phyloP scores from a whole-genome alignment of 2,888 invertebrate genomes.

The Drosophila meridionalis region DNA sequence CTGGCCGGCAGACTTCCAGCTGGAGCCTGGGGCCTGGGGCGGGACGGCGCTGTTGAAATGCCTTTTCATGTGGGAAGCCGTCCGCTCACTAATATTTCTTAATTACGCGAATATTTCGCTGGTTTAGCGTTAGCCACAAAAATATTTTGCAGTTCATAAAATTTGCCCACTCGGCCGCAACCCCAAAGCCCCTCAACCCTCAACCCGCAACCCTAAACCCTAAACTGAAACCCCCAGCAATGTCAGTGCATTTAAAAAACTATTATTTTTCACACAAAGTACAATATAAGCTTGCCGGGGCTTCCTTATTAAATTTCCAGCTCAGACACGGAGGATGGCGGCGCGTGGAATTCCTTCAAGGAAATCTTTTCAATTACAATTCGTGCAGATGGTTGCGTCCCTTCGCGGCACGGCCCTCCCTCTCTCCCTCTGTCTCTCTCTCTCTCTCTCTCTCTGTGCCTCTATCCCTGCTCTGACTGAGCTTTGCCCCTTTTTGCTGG shows the following conservation, averaged over 20 bases:
- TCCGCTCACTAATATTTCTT: constrained; percentile 76
- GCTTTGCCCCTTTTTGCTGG: constrained; percentile 38
- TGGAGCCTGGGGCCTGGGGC: constrained; percentile 13
- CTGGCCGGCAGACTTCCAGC: not conserved
- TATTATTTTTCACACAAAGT: constrained; percentile 78
- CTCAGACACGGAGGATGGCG: constrained; percentile 38
- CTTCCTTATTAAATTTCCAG: constrained; percentile 78
- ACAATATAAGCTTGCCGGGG: constrained; percentile 77
- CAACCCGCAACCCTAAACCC: not conserved
- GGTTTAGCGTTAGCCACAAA: constrained; percentile 49
- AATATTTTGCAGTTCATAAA: constrained; percentile 70
- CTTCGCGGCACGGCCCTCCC: constrained; percentile 43
- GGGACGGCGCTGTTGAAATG: constrained; percentile 27
- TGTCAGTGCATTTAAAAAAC: constrained; percentile 71
- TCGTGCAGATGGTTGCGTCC: constrained; percentile 80
- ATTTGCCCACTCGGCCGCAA: constrained; percentile 9
- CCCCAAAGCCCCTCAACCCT: not conserved
- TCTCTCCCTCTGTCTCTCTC: not conserved
- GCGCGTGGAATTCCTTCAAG: constrained; percentile 76
- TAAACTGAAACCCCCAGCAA: constrained; percentile 21
- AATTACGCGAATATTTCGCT: constrained; percentile 74
- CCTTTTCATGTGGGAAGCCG: constrained; percentile 64
- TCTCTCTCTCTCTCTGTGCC: not conserved
- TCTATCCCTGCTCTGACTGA: constrained; percentile 2
- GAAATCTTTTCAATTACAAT: constrained; percentile 82